Base-by-base conservation (phyloP, 2,797 vertebrate species). In the Astyanax mexicanus region DNA sequence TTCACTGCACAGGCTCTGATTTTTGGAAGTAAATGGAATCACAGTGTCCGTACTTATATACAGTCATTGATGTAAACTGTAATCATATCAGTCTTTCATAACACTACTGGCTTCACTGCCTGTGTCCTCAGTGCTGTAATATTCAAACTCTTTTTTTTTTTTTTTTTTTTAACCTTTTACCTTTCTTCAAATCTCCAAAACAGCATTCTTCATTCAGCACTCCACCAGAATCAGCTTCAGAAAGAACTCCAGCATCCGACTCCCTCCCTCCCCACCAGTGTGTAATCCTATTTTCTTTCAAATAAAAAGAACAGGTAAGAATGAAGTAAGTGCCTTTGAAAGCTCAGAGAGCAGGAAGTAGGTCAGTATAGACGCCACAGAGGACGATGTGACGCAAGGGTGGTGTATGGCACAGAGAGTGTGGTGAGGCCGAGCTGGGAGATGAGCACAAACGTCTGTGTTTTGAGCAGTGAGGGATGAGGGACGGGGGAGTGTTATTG, bases 401-500 rank as follows among this genome's bases (percentile, higher is more conserved):
- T 27, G 58, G 9, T 35, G 25, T 57, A 57, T 57, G 54, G 54
- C 54, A 57, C 54, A 57, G 25, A 32, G 27, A 29, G 54, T 17
- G 25, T 17, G 25, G 15, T 13, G 7, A 32, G 13, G 5, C 25
- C 15, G 25, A 32, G 3, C 15, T 57, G 27, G 15, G 1, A 57
- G 7, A 32, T 8, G 15, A 57, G 54, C 32, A 42, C 55, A 60
- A 11, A 55, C 5, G 29, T 38, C 21, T 10, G 57, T 35, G 19
- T 11, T 3, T 40, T n/a, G 23, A 47, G 27, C 6, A 17, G n/a
- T 40, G 66, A 17, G 10, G 79, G 72, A 70, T 72, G 57, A 52
- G 58, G 47, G 79, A 1, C 61, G 57, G 67, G 44, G 75, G 0
- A 70, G 66, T 12, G 81, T 93, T 95, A 99, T 90, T 99, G 96